Evolutionary conservation across 2,113 vertebrate genomes (phyloP).

Genomic region (Poeciliopsis turrubarensis): DNA sequence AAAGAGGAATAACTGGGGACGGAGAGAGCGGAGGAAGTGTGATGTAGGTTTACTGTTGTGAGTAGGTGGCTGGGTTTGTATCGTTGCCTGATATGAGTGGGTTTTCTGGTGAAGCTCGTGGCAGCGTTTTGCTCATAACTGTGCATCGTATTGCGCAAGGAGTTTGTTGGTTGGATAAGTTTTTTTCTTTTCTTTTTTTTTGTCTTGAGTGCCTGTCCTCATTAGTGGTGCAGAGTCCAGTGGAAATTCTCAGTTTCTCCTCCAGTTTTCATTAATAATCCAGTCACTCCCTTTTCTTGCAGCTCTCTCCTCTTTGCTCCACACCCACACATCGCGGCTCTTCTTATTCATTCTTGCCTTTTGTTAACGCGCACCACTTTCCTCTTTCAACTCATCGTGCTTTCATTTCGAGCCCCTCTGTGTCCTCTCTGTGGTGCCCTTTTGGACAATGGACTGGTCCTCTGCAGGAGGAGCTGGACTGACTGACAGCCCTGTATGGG

Average conservation of each 20-base stretch:
- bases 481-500: slow-evolving; percentile 73
- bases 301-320: slow-evolving; percentile 26
- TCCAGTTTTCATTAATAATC: slow-evolving; percentile 71
- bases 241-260: slow-evolving; percentile 60
- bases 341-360: slow-evolving; percentile 61
- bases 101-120: slow-evolving; percentile 12
- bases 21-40: slow-evolving; percentile 47
- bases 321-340: slow-evolving; percentile 44
- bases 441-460: slow-evolving; percentile 72
- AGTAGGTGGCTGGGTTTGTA: slow-evolving; percentile 28
- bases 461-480: slow-evolving; percentile 30
- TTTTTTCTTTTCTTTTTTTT: slow-evolving; percentile 2
- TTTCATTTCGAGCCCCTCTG: slow-evolving; percentile 33
- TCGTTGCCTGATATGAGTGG: slow-evolving; percentile 8
- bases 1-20: slow-evolving; percentile 6
- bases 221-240: slow-evolving; percentile 37
- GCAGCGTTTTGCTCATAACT: slow-evolving; percentile 9
- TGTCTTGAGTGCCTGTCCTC: slow-evolving; percentile 44
- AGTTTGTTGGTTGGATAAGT: slow-evolving; percentile 31
- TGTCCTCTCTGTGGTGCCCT: slow-evolving; percentile 42
- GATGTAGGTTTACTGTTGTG: slow-evolving; percentile 25
- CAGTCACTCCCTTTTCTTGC: slow-evolving; percentile 49
- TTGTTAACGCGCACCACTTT: slow-evolving; percentile 52
- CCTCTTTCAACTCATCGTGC: slow-evolving; percentile 55
- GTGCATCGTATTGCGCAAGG: slow-evolving; percentile 16